A percentile compares a stretch with the other conserved stretches of the same genome.
phyloP scores from a whole-genome alignment of 2,113 vertebrate species.

The Phrynosoma platyrhinos region DNA sequence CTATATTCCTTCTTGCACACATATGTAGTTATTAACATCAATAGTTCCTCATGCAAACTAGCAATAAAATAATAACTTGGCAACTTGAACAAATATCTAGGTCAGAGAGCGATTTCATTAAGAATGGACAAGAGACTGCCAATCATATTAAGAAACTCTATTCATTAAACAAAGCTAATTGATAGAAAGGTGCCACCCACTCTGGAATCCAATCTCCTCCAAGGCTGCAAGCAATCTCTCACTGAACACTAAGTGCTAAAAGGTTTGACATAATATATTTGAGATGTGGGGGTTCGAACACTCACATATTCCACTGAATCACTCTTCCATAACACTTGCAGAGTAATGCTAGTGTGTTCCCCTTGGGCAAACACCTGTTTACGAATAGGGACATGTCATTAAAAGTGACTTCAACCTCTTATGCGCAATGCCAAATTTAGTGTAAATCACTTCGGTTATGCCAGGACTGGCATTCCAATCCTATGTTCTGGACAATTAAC shows the following conservation, averaged over 20 bases:
- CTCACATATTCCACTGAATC: constrained; percentile 65
- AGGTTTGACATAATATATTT: constrained; percentile 64
- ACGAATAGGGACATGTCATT: constrained; percentile 66
- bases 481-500: constrained; percentile 70
- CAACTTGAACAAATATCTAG: constrained; percentile 69
- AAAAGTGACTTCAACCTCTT: constrained; percentile 68
- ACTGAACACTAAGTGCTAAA: constrained; percentile 62
- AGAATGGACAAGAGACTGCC: constrained; percentile 70
- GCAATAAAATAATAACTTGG: constrained; percentile 63
- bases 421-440: constrained; percentile 65
- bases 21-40: constrained; percentile 56
- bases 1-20: constrained; percentile 50
- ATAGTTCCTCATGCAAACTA: constrained; percentile 54
- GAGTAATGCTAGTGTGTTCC: constrained; percentile 62
- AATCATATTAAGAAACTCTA: constrained; percentile 70
- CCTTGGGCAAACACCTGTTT: constrained; percentile 82
- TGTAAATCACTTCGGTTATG: constrained; percentile 57
- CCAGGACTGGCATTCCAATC: constrained; percentile 73
- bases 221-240: constrained; percentile 64
- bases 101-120: constrained; percentile 77
- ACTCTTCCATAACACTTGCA: constrained; percentile 63
- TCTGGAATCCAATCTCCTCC: constrained; percentile 68
- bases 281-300: constrained; percentile 56
- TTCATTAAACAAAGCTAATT: constrained; percentile 69
- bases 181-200: constrained; percentile 59